These are phyloP conservation scores for Staurois parvus DNA, from an alignment of 2,797 vertebrate genomes.

Conservation along the genomic window DNA sequence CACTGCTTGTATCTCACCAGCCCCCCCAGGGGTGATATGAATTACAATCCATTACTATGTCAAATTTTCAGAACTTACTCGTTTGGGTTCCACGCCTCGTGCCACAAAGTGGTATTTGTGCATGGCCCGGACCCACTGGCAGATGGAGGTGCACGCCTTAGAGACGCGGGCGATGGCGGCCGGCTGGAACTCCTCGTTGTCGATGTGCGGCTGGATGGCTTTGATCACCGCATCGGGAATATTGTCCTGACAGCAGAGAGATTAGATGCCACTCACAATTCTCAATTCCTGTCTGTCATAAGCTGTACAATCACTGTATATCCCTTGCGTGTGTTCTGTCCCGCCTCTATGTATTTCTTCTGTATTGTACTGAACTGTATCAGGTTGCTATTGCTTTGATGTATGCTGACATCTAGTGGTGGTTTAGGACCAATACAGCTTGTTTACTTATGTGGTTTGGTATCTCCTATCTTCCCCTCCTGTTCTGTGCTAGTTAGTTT, in stretches of 20 bases:
- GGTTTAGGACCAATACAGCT: too few species aligned
- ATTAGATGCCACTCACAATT: not conserved
- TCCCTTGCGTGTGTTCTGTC: too few species aligned
- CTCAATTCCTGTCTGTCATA: not conserved
- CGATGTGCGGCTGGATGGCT: constrained; percentile 89
- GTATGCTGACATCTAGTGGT: too few species aligned
- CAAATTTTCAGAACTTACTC: constrained; percentile 75
- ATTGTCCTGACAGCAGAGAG: constrained; percentile 79
- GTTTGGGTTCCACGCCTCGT: constrained; percentile 86
- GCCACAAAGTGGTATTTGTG: constrained; percentile 90
- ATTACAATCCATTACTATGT: not conserved
- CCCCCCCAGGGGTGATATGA: too few species aligned
- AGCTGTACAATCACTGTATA: not conserved
- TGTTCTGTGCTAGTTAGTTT: too few species aligned
- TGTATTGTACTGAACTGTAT: too few species aligned
- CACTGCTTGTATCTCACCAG: too few species aligned
- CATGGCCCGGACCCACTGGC: constrained; percentile 95
- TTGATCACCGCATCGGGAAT: constrained; percentile 86
- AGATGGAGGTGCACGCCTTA: constrained; percentile 92
- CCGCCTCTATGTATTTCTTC: too few species aligned
- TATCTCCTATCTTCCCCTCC: too few species aligned
- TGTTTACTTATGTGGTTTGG: too few species aligned
- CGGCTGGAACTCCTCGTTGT: constrained; percentile 91
- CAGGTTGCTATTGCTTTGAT: too few species aligned
- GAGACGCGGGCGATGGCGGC: constrained; percentile 88